Base-by-base conservation (phyloP, 1,140 invertebrate genomes). In the Marisa cornuarietis region DNA sequence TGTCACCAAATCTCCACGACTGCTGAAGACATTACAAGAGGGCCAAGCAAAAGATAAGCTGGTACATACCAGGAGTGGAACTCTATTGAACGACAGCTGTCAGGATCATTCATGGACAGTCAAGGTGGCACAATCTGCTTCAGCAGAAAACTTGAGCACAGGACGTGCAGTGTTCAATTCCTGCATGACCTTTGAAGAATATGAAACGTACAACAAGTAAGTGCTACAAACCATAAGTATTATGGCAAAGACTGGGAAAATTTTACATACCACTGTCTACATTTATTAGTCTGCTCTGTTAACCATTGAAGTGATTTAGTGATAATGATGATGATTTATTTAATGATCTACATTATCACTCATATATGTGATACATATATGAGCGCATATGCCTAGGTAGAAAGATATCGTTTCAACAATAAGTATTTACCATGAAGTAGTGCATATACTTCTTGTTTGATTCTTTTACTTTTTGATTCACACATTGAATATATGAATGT, bases 101-200 rank as follows among this genome's bases (percentile, higher is more conserved):
- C 87, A 87, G 75, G 82, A 81, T 51, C 88, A 88, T 79, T 86
- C 85, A 22, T 75, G 79, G 24, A 79, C 49, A 42, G 75, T 79
- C 24, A 71, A 73, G 31, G 83, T 88, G 18, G 72, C 82, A 7
- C 80, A 84, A 22, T 74, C 79, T 22, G 83, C 72, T 26, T 78
- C 79, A 26, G 87, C 85, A 73, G 84, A 87, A 42, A 85, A 85
- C 20, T 73, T 90, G 79, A 89, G 88, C 16, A 90, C 90, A 52
- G 90, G 90, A 8, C 83, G 79, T 61, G 90, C 90, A 16, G 71
- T 87, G 68, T 83, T 87, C 0, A 86, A 90, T 79, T 87, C 85
- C 81, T 90, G 90, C 89, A 88, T 90, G 88, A 87, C 88, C 26
- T 90, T 88, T 87, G 90, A 90, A 77, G 86, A 90, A 72, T 90